Conservation (phyloP, 1,140 invertebrate genomes). For the Sitophilus oryzae region DNA sequence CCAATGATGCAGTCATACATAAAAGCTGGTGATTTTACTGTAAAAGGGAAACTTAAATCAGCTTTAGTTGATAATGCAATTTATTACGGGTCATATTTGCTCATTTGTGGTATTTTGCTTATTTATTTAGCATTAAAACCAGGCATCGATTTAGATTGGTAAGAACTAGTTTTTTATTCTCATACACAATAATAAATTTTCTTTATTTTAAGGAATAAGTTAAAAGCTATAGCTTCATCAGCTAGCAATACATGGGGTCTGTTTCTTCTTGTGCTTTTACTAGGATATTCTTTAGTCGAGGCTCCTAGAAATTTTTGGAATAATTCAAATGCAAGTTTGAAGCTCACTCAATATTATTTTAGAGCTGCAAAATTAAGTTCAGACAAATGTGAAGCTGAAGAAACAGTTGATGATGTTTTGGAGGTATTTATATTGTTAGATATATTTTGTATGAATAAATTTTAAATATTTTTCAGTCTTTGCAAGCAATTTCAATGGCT, state of each 20-base stretch:
- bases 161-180: conserved; percentile 18
- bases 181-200: conserved; percentile 9
- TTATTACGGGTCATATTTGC: conserved; percentile 95
- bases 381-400: conserved; percentile 96
- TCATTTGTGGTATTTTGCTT: conserved; percentile 90
- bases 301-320: conserved; percentile 88
- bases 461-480: conserved; percentile 51
- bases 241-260: conserved; percentile 99
- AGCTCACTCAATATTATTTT: conserved; percentile 87
- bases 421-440: conserved; percentile 57
- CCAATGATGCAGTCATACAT: conserved; percentile 99
- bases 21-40: conserved; percentile 95
- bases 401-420: conserved; percentile 89
- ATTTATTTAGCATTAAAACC: conserved; percentile 92
- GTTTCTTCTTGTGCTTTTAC: conserved; percentile 86
- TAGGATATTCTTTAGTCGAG: conserved; percentile 96
- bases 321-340: conserved; percentile 71
- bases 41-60: conserved; percentile 90
- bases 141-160: conserved; percentile 84
- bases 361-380: conserved; percentile 93
- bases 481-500: conserved; percentile 63
- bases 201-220: conserved; percentile 60
- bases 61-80: conserved; percentile 95
- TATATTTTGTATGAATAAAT: background rate
- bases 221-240: conserved; percentile 96